Conservation (phyloP, 1,140 invertebrate genomes). For the Listronotus bonariensis region DNA sequence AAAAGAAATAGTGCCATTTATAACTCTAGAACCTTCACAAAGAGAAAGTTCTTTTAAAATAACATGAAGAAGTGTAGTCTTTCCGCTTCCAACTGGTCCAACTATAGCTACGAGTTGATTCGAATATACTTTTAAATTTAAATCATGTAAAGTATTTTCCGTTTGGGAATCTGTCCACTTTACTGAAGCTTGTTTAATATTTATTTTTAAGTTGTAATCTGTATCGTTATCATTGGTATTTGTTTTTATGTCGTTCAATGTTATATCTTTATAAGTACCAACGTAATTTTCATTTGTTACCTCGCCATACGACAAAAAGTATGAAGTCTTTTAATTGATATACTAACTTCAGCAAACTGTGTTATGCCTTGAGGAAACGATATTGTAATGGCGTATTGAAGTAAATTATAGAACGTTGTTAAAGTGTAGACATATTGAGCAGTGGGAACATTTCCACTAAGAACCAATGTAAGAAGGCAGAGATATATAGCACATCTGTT, state of each 20-base stretch:
- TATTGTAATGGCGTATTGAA: conserved; percentile 72
- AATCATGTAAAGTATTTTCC: conserved; percentile 61
- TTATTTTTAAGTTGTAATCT: not conserved
- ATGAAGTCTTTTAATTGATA: conserved; percentile 69
- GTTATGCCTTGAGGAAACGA: conserved; percentile 70
- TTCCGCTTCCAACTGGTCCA: conserved; percentile 74
- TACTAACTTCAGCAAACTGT: conserved; percentile 65
- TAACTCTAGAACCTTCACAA: conserved; percentile 40
- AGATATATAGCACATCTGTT: conserved; percentile 77
- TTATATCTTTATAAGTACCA: too few species aligned
- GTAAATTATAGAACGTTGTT: conserved; percentile 71
- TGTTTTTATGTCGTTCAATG: too few species aligned
- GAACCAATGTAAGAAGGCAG: conserved; percentile 73
- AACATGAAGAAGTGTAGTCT: conserved; percentile 79
- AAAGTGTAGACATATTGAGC: conserved; percentile 77
- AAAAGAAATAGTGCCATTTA: conserved; percentile 63
- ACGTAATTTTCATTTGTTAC: not conserved
- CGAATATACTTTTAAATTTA: conserved; percentile 59
- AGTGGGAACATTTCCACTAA: conserved; percentile 68
- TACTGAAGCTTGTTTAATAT: conserved; percentile 61
- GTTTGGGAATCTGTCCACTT: conserved; percentile 63
- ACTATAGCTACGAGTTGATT: conserved; percentile 68
- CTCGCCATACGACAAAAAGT: conserved; percentile 58
- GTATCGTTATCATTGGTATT: too few species aligned
- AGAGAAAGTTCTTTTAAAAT: conserved; percentile 79